A percentile compares a stretch with the other conserved stretches of the same genome.
Conservation (phyloP, 2,113 vertebrate genomes). For the Motacilla alba region DNA sequence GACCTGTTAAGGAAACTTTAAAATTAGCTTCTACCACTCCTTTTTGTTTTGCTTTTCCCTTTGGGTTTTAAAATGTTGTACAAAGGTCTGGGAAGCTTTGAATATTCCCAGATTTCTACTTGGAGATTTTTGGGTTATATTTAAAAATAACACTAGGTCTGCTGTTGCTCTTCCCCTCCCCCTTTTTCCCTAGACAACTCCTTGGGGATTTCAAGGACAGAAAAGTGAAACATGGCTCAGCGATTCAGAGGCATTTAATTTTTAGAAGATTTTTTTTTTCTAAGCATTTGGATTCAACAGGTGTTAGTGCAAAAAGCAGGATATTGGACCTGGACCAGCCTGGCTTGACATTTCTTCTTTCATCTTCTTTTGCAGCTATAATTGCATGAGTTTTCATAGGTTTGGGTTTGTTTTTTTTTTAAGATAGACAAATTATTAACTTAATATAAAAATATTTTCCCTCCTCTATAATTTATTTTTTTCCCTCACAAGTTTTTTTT, state of each 20-base stretch:
- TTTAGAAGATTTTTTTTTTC: background rate
- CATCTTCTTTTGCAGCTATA: background rate
- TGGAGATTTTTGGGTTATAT: background rate
- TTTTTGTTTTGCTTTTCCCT: constrained; percentile 29
- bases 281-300: background rate
- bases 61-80: constrained; percentile 7
- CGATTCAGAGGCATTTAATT: background rate
- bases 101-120: constrained; percentile 22
- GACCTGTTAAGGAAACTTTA: constrained; percentile 3
- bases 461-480: background rate
- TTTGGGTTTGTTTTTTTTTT: background rate
- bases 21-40: background rate
- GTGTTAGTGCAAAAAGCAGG: background rate
- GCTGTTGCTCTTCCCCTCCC: background rate
- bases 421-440: background rate
- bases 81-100: background rate
- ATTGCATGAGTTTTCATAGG: background rate
- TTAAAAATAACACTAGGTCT: constrained; percentile 30
- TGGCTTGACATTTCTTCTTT: background rate
- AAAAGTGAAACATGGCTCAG: background rate
- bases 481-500: background rate
- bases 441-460: background rate
- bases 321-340: background rate
- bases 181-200: background rate
- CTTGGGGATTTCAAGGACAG: constrained; percentile 12